phyloP scores from a whole-genome alignment of 2,888 invertebrate genomes.

The Pyrrhosoma nymphula region DNA sequence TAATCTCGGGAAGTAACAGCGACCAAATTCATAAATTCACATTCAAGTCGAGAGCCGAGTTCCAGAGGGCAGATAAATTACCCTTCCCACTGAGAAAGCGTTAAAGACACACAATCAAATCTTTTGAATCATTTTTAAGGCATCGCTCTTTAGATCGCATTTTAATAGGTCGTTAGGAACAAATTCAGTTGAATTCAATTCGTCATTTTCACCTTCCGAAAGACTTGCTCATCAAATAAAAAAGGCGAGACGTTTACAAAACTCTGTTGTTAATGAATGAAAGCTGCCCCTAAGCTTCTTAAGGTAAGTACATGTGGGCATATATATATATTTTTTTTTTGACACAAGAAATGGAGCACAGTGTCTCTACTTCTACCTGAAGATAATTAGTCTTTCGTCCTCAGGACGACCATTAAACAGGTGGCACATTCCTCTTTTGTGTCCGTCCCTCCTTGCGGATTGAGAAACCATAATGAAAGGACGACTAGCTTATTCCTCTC shows the following conservation, averaged over 20 bases:
- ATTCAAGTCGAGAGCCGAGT: neutral
- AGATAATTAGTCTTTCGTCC: conserved; percentile 50
- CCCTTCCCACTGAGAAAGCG: neutral
- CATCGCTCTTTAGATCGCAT: neutral
- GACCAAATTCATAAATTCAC: neutral
- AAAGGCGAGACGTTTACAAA: neutral
- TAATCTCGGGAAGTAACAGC: neutral
- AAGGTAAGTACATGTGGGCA: neutral
- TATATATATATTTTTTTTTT: neutral
- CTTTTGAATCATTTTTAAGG: neutral
- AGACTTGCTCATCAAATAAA: neutral
- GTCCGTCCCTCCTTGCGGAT: neutral
- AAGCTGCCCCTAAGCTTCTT: neutral
- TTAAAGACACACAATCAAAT: neutral
- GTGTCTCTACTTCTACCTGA: neutral
- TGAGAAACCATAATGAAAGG: neutral
- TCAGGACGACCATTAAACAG: conserved; percentile 18
- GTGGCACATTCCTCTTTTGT: conserved; percentile 19
- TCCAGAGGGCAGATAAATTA: neutral
- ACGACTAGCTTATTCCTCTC: neutral
- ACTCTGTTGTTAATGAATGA: neutral
- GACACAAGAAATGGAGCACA: conserved; percentile 1
- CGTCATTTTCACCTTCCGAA: conserved; percentile 27
- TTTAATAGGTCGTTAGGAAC: conserved; percentile 14
- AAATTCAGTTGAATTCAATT: conserved; percentile 28